Evolutionary conservation across 2,888 invertebrate genomes (phyloP), one percentile per base, ranked within the genome.

Genomic region (Digitonthophagus gazella): DNA sequence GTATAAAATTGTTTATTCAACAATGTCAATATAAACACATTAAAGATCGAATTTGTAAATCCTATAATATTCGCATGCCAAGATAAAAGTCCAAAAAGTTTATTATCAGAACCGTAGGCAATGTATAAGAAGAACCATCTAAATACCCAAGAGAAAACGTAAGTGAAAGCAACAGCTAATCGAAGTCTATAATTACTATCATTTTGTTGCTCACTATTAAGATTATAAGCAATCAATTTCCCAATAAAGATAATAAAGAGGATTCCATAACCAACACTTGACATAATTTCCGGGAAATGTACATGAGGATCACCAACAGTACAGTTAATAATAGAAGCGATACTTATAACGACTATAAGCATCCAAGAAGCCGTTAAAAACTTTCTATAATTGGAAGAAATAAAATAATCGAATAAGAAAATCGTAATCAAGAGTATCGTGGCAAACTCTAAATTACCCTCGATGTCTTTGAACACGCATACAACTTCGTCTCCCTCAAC

Each of bases 81-180:
- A 14, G 70, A 67, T 18, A 70, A 68, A 6, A 64, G 56, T 18
- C 54, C 57, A 16, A 68, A 66, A 4, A 70, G 54, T 14, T 70
- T 67, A 15, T 66, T 66, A 6, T 65, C 63, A 15, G 65, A 58
- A 19, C 15, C 20, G 11, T 69, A 58, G 2, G 58, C 28, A 4
- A 70, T 44, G 19, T 70, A 70, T 44, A 67, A 66, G 44, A 70
- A 70, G 15, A 67, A 44, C 67, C 68, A 70, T 68, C 65, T 66
- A 20, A 70, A 70, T 2, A 70, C 67, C 70, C 70, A 70, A 19
- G 67, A 70, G 61, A 70, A 70, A 4, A 70, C 70, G n/a, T 70
- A 70, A 11, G 70, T 70, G 15, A 70, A 70, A 2, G 70, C 68
- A 0, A 70, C 70, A 6, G 70, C 70, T 15, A 70, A 68, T 64